Conservation (phyloP, 2,797 vertebrate genomes). For the Sylvia borin region DNA sequence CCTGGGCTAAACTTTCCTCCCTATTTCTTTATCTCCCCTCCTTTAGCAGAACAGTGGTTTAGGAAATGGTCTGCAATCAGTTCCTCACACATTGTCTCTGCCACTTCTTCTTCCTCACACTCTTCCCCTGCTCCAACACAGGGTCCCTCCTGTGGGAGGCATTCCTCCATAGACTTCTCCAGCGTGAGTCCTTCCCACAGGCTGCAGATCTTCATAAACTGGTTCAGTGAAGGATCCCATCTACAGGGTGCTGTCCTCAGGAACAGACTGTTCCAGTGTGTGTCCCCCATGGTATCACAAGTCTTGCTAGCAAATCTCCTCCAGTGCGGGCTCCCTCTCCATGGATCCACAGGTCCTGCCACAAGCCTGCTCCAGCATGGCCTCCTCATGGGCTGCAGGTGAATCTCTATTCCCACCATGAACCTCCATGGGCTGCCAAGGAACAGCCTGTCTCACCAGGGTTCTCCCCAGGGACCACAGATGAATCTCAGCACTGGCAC, state of each 20-base stretch:
- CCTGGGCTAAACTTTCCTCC: not conserved
- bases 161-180: not conserved
- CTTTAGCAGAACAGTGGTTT: fast-evolving
- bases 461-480: not conserved
- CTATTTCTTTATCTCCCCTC: not conserved
- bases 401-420: not conserved
- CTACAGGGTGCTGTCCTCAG: not conserved
- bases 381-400: not conserved
- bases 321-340: not conserved
- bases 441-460: not conserved
- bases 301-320: not conserved
- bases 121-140: fast-evolving
- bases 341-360: not conserved
- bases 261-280: not conserved
- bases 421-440: not conserved
- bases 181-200: fast-evolving
- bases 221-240: not conserved
- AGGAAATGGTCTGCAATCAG: not conserved
- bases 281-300: not conserved
- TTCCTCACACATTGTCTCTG: not conserved
- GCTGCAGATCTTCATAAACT: not conserved
- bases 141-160: not conserved
- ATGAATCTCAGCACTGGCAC: fast-evolving
- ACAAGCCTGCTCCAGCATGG: not conserved
- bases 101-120: not conserved